Base-by-base conservation (phyloP, 1,140 invertebrate genomes). In the Portunus trituberculatus region DNA sequence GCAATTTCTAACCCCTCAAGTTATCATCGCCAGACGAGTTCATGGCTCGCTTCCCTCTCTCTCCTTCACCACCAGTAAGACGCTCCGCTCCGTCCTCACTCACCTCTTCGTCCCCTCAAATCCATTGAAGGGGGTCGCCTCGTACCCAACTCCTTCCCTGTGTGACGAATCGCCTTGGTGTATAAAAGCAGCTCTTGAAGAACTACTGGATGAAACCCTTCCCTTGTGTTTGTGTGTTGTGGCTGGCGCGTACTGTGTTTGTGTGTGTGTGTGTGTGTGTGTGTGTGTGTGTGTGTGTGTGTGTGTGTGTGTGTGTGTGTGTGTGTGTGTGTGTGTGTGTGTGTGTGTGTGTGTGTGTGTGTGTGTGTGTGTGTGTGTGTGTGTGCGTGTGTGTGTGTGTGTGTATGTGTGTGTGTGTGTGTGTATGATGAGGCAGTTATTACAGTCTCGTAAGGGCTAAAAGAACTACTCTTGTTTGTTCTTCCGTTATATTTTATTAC, bases 231-330 rank as follows among this genome's bases (percentile, higher is more conserved):
- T 59, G 52, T 59, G 52, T 59, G 52, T 59, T 59, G 52, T 59
- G 52, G 52, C 16, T 12, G 10, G 52, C 12, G 2, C 16, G 52
- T 59, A 20, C 52, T 59, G 76, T 92, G 76, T 92, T 32, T 92
- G 76, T 92, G 76, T 92, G 76, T 83, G 76, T 92, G 76, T 92
- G 76, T 92, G 76, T 92, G 76, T 92, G 76, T 92, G 76, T 83
- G 76, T 92, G 76, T 67, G 52, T 91, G 52, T 91, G 52, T 91
- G 52, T 91, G 52, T 91, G 52, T 91, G 52, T 91, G 52, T 91
- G 89, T 91, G 52, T 91, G 52, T 91, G 52, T 91, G 48, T 91
- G 48, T 91, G 48, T 59, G 48, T 48, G 48, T 91, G 48, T 59
- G 48, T 91, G 48, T 59, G 48, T 91, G 48, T 91, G 48, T 90